Evolutionary conservation across 1,140 invertebrate genomes (phyloP), one percentile per base, ranked within the genome.

Genomic region (Pteromalus puparum): DNA sequence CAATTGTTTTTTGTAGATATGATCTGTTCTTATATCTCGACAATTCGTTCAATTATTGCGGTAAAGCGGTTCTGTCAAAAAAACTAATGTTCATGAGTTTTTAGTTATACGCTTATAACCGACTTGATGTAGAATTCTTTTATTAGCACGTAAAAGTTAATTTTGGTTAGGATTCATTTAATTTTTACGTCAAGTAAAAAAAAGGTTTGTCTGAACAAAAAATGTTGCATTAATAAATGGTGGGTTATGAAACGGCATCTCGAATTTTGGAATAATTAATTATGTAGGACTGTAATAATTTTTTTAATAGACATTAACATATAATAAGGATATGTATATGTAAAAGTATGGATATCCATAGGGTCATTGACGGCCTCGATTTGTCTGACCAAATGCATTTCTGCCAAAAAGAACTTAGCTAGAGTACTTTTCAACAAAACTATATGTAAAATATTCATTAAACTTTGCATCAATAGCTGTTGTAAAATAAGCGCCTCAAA

Each of bases 331-430:
- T 72, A 34, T 77, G 15, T 21, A 70, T 34, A 70, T 77, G 13
- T 65, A 42, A 53, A 67, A 70, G 18, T 77, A 77, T 24, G 70
- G 67, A 68, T 70, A 84, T 84, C n/a, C 42, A 9, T 65, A 70
- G 73, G 73, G 28, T 75, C 53, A 74, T 28, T 24, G 48, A 48
- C 74, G n/a, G 76, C 70, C 65, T 78, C 28, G 18, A 78, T 77
- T 83, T 78, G 21, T 72, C 74, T 78, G 46, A 70, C 46, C 70
- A 84, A 84, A 84, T 53, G 48, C 46, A 79, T 72, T 79, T 79
- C 76, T 84, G 82, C 77, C 70, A 84, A 79, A 83, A 75, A 83
- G 74, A 82, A 65, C 34, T 74, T 75, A 38, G 53, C 68, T 78
- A 78, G 65, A 81, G 26, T 75, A 65, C 53, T 65, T 82, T 74